phyloP scores from a whole-genome alignment of 2,888 invertebrate genomes.

The Nyleta sp. region DNA sequence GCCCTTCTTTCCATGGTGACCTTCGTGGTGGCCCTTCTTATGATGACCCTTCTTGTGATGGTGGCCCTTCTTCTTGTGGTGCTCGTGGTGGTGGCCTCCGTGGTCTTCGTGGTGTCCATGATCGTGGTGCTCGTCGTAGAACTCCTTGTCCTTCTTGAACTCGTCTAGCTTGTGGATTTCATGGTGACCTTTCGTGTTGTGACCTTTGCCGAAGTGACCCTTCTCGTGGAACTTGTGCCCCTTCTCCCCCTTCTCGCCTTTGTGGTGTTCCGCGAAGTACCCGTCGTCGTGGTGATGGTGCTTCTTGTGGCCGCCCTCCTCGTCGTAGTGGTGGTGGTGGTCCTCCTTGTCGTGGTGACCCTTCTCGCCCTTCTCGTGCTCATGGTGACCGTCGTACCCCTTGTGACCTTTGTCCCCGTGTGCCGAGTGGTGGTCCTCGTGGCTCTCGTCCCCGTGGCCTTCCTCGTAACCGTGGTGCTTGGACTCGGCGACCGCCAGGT shows the following conservation, averaged over 20 bases:
- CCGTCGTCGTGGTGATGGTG: constrained; percentile 51
- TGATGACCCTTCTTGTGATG: constrained; percentile 55
- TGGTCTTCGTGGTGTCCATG: constrained; percentile 49
- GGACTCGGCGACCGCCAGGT: constrained; percentile 84
- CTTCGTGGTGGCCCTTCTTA: constrained; percentile 36
- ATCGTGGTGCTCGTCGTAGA: constrained; percentile 51
- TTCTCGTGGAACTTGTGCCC: constrained; percentile 48
- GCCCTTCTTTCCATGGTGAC: constrained; percentile 51
- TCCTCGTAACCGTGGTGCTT: constrained; percentile 84
- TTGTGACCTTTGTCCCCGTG: constrained; percentile 76
- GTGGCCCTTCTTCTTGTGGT: constrained; percentile 52
- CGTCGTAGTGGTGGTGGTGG: constrained; percentile 42
- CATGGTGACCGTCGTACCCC: constrained; percentile 35
- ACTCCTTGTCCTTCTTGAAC: constrained; percentile 53
- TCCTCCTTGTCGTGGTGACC: constrained; percentile 38
- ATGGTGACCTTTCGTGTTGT: constrained; percentile 50
- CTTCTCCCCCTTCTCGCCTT: constrained; percentile 46
- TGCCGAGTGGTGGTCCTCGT: constrained; percentile 86
- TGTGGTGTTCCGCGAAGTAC: constrained; percentile 40
- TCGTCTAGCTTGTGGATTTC: constrained; percentile 48
- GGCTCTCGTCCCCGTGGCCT: constrained; percentile 87
- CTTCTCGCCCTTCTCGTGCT: constrained; percentile 40
- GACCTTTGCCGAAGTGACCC: constrained; percentile 44
- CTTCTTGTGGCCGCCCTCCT: constrained; percentile 41
- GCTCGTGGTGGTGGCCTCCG: constrained; percentile 48